phyloP scores from a whole-genome alignment of 2,797 vertebrate species.

The Lacerta bilineata region DNA sequence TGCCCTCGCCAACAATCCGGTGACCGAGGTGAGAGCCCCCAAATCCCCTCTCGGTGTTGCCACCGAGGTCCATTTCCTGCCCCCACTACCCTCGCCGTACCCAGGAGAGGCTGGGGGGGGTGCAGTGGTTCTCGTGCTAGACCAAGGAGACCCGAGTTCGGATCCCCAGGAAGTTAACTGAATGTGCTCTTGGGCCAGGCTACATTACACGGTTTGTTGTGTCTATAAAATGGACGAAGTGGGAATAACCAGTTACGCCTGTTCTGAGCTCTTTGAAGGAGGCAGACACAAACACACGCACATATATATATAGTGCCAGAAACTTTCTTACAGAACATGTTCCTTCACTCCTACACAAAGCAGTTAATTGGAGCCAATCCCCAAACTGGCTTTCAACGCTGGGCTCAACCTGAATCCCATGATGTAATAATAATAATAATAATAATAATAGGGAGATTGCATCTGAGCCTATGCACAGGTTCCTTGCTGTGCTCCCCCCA shows the following conservation, averaged over 20 bases:
- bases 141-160: not conserved
- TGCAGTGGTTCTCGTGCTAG: no score
- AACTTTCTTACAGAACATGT: not conserved
- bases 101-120: not conserved
- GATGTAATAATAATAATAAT: no score
- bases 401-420: not conserved
- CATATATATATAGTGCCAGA: no score
- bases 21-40: not conserved
- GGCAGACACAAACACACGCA: not conserved
- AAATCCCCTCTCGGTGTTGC: not conserved
- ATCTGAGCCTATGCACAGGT: not conserved
- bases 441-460: no score
- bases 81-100: not conserved
- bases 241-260: no score
- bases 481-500: not conserved
- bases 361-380: not conserved
- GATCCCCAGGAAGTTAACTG: not conserved
- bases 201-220: not conserved
- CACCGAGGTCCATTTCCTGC: not conserved
- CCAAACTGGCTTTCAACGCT: not conserved
- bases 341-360: not conserved
- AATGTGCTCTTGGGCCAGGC: not conserved
- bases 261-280: not conserved
- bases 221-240: not conserved
- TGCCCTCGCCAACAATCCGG: conserved; percentile 5